Percentiles rank a stretch among this genome's conserved stretches.
These are phyloP conservation scores for Aptenodytes forsteri DNA, from an alignment of 2,113 vertebrate genomes.

Conservation along the genomic window DNA sequence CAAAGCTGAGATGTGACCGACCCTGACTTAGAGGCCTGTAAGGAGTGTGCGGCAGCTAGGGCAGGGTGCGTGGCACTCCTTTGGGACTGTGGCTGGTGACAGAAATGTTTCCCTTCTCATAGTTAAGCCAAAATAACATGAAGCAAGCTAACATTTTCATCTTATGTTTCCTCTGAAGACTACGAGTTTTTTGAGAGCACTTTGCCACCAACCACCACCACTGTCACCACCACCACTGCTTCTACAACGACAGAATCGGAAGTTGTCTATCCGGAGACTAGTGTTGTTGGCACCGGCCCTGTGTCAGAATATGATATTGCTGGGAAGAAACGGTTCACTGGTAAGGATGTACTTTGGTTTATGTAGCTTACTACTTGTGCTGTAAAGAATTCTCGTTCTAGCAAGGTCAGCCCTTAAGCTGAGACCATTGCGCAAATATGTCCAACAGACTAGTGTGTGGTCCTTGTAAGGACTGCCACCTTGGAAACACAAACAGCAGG, in stretches of 20 bases:
- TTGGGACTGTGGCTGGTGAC: background rate
- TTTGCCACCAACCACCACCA: slow-evolving; percentile 50
- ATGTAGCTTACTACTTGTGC: background rate
- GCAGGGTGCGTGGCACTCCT: background rate
- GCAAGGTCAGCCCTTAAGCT: background rate
- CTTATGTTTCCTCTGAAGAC: slow-evolving; percentile 61
- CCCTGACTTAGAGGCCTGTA: background rate
- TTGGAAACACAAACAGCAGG: background rate
- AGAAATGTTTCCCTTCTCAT: background rate
- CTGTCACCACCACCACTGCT: slow-evolving; percentile 30
- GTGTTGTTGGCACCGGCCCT: slow-evolving; percentile 75
- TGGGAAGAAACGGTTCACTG: slow-evolving; percentile 92
- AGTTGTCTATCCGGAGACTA: slow-evolving; percentile 48
- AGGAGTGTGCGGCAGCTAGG: background rate
- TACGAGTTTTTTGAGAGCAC: slow-evolving; percentile 79
- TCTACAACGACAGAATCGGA: background rate
- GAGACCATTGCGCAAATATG: background rate
- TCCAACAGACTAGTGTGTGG: background rate
- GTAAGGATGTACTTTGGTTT: slow-evolving; percentile 69
- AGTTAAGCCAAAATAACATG: background rate
- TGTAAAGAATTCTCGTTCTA: background rate
- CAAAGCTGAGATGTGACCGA: background rate
- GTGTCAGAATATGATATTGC: slow-evolving; percentile 85
- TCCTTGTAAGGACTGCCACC: background rate
- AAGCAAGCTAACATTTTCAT: background rate